Percentiles rank a stretch among this genome's conserved stretches.
Evolutionary conservation across 2,797 vertebrate genomes (phyloP).

Genomic region (Distichodus sexfasciatus): DNA sequence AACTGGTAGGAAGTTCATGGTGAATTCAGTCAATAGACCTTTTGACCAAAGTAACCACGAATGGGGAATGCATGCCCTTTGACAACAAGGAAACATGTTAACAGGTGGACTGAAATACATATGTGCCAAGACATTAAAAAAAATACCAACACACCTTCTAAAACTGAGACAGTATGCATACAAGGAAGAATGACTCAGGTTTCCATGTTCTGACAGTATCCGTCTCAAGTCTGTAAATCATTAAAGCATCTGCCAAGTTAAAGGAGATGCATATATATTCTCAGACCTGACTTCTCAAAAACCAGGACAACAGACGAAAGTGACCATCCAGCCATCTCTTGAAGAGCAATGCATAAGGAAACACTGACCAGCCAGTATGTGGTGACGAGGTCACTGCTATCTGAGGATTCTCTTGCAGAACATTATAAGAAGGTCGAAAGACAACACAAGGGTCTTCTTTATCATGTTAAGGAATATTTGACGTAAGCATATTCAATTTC

Average conservation of each 20-base stretch:
- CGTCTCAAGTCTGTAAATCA: slow-evolving; percentile 33
- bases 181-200: slow-evolving; percentile 30
- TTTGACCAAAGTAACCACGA: neutral
- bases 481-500: no score
- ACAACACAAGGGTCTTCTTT: slow-evolving; percentile 71
- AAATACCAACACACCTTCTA: neutral
- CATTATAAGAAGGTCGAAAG: slow-evolving; percentile 74
- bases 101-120: neutral
- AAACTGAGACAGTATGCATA: neutral
- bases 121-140: neutral
- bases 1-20: neutral
- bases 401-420: slow-evolving; percentile 73
- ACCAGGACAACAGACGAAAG: neutral
- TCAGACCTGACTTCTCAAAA: neutral
- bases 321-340: neutral
- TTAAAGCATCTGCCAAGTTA: slow-evolving; percentile 9
- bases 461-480: slow-evolving; percentile 73
- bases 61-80: neutral
- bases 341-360: slow-evolving; percentile 60
- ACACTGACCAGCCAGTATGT: slow-evolving; percentile 74
- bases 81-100: slow-evolving; percentile 2
- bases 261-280: slow-evolving; percentile 17
- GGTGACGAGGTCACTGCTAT: slow-evolving; percentile 77
- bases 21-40: neutral
- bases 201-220: slow-evolving; percentile 11